These are phyloP conservation scores for Pseudomyrmex pallidus DNA, from an alignment of 1,140 invertebrate species.

Conservation along the genomic window DNA sequence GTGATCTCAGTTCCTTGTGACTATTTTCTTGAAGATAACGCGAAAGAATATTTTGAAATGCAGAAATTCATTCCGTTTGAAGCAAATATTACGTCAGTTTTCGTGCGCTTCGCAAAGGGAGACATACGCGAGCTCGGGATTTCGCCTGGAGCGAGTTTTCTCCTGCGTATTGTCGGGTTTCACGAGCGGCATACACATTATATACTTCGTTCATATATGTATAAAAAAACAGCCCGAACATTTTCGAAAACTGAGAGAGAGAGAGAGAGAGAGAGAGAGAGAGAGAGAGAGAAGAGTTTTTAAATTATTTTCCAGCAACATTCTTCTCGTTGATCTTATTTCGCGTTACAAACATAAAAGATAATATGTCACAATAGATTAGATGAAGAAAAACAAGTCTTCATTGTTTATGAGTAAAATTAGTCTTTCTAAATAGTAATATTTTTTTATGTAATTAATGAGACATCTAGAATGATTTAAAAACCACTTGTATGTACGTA, in stretches of 20 bases:
- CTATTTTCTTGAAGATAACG: background rate
- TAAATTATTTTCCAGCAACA: background rate
- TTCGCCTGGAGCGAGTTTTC: constrained; percentile 20
- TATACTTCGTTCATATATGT: constrained; percentile 12
- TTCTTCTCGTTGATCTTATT: background rate
- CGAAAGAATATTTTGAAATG: background rate
- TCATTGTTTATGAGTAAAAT: background rate
- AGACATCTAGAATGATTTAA: background rate
- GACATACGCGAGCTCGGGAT: constrained; percentile 31
- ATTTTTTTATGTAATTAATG: background rate
- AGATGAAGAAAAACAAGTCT: background rate
- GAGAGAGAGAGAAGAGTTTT: background rate
- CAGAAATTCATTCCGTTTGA: constrained; percentile 27
- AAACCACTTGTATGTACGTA: background rate
- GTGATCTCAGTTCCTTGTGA: background rate
- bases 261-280: background rate
- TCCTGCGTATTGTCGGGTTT: constrained; percentile 16
- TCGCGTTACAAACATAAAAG: background rate
- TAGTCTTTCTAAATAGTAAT: too few species aligned
- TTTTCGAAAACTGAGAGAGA: background rate
- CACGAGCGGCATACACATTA: background rate
- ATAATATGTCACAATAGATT: background rate
- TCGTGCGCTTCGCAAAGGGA: constrained; percentile 9
- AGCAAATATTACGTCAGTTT: constrained; percentile 33
- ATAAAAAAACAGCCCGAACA: constrained; percentile 18